Evolutionary conservation across 2,797 vertebrate genomes (phyloP).

Genomic region (Neostethus bicornis): DNA sequence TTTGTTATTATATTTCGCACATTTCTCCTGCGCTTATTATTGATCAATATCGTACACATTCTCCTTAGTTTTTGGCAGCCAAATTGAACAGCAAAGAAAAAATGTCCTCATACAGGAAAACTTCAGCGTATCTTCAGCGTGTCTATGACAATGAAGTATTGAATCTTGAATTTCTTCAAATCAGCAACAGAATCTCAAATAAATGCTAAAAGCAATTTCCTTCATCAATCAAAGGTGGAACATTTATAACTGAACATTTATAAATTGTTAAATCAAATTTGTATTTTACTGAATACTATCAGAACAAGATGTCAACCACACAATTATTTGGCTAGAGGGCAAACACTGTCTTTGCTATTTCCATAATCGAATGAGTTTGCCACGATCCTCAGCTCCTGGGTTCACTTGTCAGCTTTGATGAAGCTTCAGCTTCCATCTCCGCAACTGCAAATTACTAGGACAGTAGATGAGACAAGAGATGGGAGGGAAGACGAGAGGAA

Average conservation of each 20-base stretch:
- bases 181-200: conserved; percentile 11
- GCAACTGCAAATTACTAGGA: conserved; percentile 83
- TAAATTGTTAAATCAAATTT: conserved; percentile 21
- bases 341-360: conserved; percentile 68
- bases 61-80: too few species aligned
- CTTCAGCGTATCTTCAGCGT: too few species aligned
- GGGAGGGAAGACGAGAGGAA: conserved; percentile 57
- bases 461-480: conserved; percentile 53
- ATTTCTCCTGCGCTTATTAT: too few species aligned
- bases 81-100: too few species aligned
- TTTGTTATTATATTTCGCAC: too few species aligned
- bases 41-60: too few species aligned
- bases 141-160: too few species aligned
- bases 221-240: conserved; percentile 11
- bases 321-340: conserved; percentile 54
- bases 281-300: conserved; percentile 44
- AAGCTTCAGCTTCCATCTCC: conserved; percentile 86
- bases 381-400: conserved; percentile 84
- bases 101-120: too few species aligned
- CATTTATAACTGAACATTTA: conserved; percentile 4
- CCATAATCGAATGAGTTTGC: conserved; percentile 84
- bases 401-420: conserved; percentile 93
- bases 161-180: conserved; percentile 55
- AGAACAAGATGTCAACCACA: conserved; percentile 47
- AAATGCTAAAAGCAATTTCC: not conserved